Conservation (phyloP, 1,140 invertebrate genomes). For the Archivesica marissinica region DNA sequence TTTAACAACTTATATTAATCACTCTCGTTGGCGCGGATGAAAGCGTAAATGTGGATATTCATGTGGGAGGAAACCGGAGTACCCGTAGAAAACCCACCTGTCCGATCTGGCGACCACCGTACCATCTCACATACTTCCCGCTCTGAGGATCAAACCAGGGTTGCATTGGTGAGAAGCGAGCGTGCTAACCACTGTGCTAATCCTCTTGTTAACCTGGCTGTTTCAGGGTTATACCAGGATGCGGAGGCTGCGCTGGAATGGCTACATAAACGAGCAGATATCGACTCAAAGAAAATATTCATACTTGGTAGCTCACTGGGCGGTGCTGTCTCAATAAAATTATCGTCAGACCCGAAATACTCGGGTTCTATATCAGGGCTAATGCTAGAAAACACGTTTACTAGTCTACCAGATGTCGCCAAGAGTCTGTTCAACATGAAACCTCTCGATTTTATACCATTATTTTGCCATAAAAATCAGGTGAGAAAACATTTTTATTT, state of each 20-base stretch:
- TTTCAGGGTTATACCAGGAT: slow-evolving; percentile 91
- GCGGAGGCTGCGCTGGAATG: slow-evolving; percentile 94
- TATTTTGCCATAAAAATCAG: slow-evolving; percentile 80
- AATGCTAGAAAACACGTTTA: slow-evolving; percentile 97
- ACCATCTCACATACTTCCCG: too few relatives aligned
- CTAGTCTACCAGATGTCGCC: slow-evolving; percentile 95
- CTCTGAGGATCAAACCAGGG: too few relatives aligned
- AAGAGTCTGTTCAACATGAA: slow-evolving; percentile 69
- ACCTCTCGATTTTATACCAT: slow-evolving; percentile 73
- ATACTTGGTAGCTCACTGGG: slow-evolving; percentile 96
- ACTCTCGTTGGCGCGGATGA: too few relatives aligned
- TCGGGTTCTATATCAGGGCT: slow-evolving; percentile 89
- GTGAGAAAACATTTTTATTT: slow-evolving; percentile 61
- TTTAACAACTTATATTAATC: too few relatives aligned
- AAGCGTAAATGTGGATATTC: too few relatives aligned
- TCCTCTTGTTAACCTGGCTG: not conserved
- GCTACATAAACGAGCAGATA: slow-evolving; percentile 90
- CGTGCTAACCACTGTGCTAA: too few relatives aligned
- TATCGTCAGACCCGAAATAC: slow-evolving; percentile 89
- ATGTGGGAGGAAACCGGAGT: too few relatives aligned
- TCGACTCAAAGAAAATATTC: slow-evolving; percentile 93
- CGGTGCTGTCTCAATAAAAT: slow-evolving; percentile 93
- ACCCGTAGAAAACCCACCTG: too few relatives aligned
- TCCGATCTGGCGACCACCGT: too few relatives aligned
- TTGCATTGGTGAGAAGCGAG: too few relatives aligned